These are phyloP conservation scores for Falco naumanni DNA, from an alignment of 2,797 vertebrate species.

Conservation along the genomic window DNA sequence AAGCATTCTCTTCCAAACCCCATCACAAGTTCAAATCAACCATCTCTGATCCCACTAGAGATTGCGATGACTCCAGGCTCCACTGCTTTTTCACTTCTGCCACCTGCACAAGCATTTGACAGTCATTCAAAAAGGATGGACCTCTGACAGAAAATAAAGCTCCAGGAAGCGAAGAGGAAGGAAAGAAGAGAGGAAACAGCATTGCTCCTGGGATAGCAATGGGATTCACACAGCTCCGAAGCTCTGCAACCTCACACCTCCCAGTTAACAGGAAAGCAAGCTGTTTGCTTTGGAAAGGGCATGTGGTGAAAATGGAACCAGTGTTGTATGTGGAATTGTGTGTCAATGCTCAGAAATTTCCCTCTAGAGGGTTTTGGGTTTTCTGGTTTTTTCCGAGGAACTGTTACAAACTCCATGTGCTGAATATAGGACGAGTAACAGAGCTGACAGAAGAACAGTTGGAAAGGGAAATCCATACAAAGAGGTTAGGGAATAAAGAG, in stretches of 20 bases:
- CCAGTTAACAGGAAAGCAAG: constrained; percentile 61
- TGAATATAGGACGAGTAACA: background rate
- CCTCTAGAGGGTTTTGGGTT: background rate
- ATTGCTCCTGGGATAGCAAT: constrained; percentile 32
- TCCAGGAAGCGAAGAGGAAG: constrained; percentile 72
- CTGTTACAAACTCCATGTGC: background rate
- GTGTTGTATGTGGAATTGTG: background rate
- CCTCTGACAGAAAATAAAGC: constrained; percentile 64
- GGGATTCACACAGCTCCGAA: constrained; percentile 46
- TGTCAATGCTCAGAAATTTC: constrained; percentile 13
- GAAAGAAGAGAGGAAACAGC: constrained; percentile 70
- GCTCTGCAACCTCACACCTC: background rate
- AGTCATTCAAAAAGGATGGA: constrained; percentile 59
- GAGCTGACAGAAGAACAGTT: background rate
- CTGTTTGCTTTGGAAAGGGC: constrained; percentile 76
- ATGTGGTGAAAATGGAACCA: constrained; percentile 55
- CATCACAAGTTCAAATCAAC: background rate
- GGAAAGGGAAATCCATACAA: constrained; percentile 20
- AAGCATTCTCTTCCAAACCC: background rate
- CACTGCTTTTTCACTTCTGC: constrained; percentile 9
- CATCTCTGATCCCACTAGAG: background rate
- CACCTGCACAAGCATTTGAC: constrained; percentile 56
- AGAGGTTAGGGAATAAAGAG: background rate
- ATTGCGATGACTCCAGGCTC: background rate
- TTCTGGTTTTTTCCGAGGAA: background rate